Evolutionary conservation across 2,113 vertebrate species (phyloP).

Genomic region (Albula glossodonta): DNA sequence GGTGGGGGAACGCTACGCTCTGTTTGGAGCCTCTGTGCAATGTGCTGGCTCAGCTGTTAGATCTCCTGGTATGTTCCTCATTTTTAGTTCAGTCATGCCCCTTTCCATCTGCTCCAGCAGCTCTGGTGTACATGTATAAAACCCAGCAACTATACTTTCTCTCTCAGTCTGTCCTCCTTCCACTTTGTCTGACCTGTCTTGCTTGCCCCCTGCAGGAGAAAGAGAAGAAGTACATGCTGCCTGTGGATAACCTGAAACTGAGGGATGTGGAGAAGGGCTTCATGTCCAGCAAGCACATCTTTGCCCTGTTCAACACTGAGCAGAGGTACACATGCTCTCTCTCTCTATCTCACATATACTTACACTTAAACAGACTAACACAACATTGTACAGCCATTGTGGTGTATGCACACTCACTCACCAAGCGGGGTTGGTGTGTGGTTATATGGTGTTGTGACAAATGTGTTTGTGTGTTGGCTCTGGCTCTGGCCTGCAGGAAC

Average conservation of each 20-base stretch:
- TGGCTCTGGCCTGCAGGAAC: conserved; percentile 70
- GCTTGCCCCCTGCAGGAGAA: conserved; percentile 71
- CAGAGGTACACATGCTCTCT: conserved; percentile 76
- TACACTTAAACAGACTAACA: too few species aligned
- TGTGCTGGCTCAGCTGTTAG: too few species aligned
- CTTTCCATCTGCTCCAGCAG: not conserved
- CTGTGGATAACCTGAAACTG: conserved; percentile 92
- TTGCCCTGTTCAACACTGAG: conserved; percentile 94
- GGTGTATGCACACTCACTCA: not conserved
- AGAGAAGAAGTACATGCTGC: conserved; percentile 92
- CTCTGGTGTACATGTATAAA: not conserved
- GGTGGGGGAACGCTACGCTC: too few species aligned
- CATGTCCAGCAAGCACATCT: conserved; percentile 97
- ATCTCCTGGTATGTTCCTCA: not conserved
- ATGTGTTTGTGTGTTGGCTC: not conserved
- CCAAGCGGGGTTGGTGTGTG: conserved; percentile 11
- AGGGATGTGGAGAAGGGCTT: conserved; percentile 95
- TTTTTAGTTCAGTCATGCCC: not conserved
- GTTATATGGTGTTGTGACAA: not conserved
- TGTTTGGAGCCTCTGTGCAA: not conserved
- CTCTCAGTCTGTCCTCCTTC: conserved; percentile 24
- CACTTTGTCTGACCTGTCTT: not conserved
- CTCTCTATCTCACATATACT: not conserved
- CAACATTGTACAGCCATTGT: too few species aligned
- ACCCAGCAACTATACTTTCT: not conserved